These are phyloP conservation scores for Batillaria attramentaria DNA, from an alignment of 1,140 invertebrate genomes.

Conservation along the genomic window DNA sequence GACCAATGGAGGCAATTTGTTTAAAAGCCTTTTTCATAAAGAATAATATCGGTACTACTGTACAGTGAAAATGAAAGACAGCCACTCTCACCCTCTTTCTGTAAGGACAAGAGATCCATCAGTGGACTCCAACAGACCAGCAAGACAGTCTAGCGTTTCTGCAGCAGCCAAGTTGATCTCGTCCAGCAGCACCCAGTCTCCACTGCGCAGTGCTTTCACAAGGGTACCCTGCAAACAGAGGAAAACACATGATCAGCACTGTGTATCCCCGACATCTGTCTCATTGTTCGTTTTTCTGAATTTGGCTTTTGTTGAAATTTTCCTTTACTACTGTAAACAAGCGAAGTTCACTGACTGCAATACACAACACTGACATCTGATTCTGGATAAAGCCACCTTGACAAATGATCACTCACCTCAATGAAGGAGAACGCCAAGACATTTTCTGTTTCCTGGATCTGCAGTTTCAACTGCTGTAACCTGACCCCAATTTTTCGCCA, in stretches of 20 bases:
- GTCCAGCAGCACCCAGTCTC: slow-evolving; percentile 95
- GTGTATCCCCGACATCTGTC: no score
- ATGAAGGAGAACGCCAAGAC: slow-evolving; percentile 92
- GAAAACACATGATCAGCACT: no score
- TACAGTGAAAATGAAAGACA: no score
- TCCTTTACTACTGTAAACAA: no score
- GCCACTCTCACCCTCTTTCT: slow-evolving; percentile 85
- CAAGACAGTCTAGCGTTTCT: slow-evolving; percentile 96
- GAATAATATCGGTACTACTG: no score
- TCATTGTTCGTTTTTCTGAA: no score
- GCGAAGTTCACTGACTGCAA: no score
- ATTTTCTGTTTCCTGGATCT: slow-evolving; percentile 79
- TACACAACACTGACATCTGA: no score
- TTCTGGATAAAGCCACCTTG: no score
- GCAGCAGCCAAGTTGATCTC: slow-evolving; percentile 98
- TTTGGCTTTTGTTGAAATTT: no score
- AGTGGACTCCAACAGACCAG: slow-evolving; percentile 88
- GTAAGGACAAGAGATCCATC: slow-evolving; percentile 85
- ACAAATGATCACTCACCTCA: slow-evolving; percentile 74
- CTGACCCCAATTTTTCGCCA: slow-evolving; percentile 81
- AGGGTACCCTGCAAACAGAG: slow-evolving; percentile 86
- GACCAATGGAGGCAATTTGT: no score
- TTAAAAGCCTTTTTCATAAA: no score
- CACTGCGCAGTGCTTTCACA: slow-evolving; percentile 90
- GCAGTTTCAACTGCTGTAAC: slow-evolving; percentile 78